Evolutionary conservation across 2,113 vertebrate genomes (phyloP).

Genomic region (Misgurnus mizolepis): DNA sequence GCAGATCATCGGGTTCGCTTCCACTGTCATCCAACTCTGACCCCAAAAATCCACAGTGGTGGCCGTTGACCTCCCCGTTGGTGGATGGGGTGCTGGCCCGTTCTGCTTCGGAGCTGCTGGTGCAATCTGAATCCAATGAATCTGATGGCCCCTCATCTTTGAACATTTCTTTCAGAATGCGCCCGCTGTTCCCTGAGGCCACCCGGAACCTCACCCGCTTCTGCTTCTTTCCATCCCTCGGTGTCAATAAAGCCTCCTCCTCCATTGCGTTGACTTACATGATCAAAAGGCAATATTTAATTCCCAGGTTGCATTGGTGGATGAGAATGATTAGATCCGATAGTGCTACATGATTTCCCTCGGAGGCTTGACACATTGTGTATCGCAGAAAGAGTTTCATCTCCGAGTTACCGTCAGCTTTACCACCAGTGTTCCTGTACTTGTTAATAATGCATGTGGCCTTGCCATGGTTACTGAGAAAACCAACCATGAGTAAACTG

Average conservation of each 20-base stretch:
- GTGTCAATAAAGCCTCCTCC: constrained; percentile 70
- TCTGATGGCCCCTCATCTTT: constrained; percentile 81
- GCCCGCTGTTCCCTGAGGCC: constrained; percentile 89
- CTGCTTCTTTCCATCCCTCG: constrained; percentile 73
- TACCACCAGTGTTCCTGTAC: constrained; percentile 64
- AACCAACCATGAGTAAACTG: constrained; percentile 79
- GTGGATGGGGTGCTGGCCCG: constrained; percentile 80
- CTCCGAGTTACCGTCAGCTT: constrained; percentile 72
- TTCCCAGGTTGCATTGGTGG: constrained; percentile 61
- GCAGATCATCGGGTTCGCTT: constrained; percentile 82
- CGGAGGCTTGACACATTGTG: background rate
- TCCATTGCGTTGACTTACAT: constrained; percentile 80
- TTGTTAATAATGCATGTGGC: constrained; percentile 88
- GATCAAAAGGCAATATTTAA: constrained; percentile 62
- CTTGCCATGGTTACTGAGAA: constrained; percentile 89
- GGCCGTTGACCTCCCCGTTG: constrained; percentile 77
- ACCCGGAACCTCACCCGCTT: constrained; percentile 94
- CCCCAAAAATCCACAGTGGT: constrained; percentile 74
- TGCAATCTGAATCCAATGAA: constrained; percentile 89
- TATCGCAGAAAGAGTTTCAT: constrained; percentile 61
- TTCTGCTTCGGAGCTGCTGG: constrained; percentile 85
- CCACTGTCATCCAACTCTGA: constrained; percentile 83
- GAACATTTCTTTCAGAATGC: constrained; percentile 93
- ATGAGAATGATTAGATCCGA: constrained; percentile 9
- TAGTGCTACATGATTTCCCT: constrained; percentile 56